Evolutionary conservation across 30 jellyfish, hydroid and myxozoan genomes (phyloP).

Genomic region (Hydractinia echinata): DNA sequence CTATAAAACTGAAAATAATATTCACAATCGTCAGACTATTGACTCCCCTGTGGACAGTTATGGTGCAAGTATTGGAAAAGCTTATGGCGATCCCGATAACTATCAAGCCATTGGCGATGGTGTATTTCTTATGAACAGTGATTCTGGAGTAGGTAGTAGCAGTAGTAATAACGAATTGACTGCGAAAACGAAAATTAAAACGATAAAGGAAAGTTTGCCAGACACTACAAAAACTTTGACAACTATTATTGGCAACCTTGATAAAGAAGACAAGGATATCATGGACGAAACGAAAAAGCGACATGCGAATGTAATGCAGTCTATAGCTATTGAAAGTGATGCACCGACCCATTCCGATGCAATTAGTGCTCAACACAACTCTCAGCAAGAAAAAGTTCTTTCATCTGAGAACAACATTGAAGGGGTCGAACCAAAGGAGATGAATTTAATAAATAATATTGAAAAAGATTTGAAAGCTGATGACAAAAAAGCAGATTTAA

Average conservation of each 20-base stretch:
- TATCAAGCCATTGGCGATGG: constrained; percentile 93
- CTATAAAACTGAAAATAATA: not conserved
- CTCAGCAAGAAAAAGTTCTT: not conserved
- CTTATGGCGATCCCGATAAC: constrained; percentile 90
- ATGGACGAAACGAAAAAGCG: constrained; percentile 10
- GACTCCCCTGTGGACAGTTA: constrained; percentile 55
- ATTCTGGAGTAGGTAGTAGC: not conserved
- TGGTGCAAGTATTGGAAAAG: constrained; percentile 63
- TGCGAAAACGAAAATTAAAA: constrained; percentile 4
- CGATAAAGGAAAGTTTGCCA: constrained; percentile 3
- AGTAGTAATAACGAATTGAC: constrained; percentile 4
- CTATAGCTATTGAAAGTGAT: constrained; percentile 3
- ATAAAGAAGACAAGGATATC: constrained; percentile 20
- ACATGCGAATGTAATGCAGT: not conserved
- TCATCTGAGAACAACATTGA: constrained; percentile 20
- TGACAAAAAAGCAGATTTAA: constrained; percentile 2
- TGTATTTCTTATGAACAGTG: constrained; percentile 45
- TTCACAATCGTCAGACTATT: constrained; percentile 32
- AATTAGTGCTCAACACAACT: not conserved
- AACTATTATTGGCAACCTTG: constrained; percentile 31
- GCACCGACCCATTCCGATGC: not conserved
- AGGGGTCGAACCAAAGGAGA: constrained; percentile 26
- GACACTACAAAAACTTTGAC: constrained; percentile 23
- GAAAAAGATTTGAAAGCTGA: constrained; percentile 17
- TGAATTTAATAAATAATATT: not conserved